Evolutionary conservation across 2,113 vertebrate genomes (phyloP).

Genomic region (Eudyptes chrysolophus): DNA sequence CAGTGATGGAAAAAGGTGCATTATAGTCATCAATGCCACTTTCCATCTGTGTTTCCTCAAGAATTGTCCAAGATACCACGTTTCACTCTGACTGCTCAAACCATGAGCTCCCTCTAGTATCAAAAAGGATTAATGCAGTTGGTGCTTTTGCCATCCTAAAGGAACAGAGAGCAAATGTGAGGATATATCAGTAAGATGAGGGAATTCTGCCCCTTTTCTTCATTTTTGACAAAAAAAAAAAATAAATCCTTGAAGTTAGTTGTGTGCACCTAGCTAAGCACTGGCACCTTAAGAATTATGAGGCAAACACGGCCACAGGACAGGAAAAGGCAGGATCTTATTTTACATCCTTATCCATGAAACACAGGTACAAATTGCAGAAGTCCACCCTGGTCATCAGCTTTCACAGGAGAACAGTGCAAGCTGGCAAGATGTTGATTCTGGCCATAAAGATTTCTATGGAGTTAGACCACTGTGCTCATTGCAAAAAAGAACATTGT

Average conservation of each 20-base stretch:
- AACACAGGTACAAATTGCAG: background rate
- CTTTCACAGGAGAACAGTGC: background rate
- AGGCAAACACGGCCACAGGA: background rate
- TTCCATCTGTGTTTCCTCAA: constrained; percentile 35
- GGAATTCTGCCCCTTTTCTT: background rate
- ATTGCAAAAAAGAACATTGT: background rate
- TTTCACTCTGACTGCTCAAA: background rate
- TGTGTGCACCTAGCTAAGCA: background rate
- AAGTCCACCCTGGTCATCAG: background rate
- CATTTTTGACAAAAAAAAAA: background rate
- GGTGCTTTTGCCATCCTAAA: background rate
- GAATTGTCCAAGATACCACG: background rate
- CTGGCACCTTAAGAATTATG: background rate
- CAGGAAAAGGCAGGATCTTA: background rate
- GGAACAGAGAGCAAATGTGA: background rate
- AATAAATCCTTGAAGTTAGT: background rate
- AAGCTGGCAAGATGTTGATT: background rate
- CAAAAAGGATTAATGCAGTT: constrained; percentile 5
- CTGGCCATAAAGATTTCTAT: background rate
- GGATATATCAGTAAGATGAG: background rate
- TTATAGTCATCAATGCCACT: background rate
- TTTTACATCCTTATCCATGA: background rate
- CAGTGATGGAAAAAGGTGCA: background rate
- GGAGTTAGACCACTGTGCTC: background rate
- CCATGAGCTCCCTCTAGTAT: constrained; percentile 54